phyloP scores from a whole-genome alignment of 1,140 invertebrate genomes.

The Cyclina sinensis region DNA sequence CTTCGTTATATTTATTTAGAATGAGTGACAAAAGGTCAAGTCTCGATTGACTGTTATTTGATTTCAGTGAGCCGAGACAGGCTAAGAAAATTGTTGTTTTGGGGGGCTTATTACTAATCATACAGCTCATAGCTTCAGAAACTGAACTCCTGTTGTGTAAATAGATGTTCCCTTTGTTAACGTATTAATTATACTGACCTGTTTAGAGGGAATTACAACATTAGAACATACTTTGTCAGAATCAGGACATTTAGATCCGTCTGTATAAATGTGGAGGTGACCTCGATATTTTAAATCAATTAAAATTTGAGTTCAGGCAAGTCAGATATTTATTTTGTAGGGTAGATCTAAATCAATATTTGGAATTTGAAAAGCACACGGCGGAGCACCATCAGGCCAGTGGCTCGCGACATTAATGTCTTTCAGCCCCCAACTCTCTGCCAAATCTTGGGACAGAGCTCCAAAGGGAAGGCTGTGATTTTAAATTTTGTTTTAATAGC shows the following conservation, averaged over 20 bases:
- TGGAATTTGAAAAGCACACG: neutral
- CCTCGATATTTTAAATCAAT: neutral
- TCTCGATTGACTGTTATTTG: slow-evolving; percentile 8
- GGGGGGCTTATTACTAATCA: neutral
- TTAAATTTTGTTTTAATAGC: neutral
- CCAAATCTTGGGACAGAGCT: neutral
- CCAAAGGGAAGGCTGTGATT: neutral
- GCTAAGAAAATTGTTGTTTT: slow-evolving; percentile 17
- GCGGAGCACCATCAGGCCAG: neutral
- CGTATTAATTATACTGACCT: neutral
- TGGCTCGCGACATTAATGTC: neutral
- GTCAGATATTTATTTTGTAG: neutral
- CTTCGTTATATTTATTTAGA: neutral
- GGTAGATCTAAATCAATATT: neutral
- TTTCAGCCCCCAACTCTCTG: neutral
- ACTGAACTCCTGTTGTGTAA: neutral
- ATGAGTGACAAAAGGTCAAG: neutral
- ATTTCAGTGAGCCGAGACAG: slow-evolving; percentile 2
- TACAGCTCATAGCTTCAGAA: neutral
- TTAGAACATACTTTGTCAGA: neutral
- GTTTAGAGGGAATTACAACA: neutral
- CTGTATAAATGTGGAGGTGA: slow-evolving; percentile 19
- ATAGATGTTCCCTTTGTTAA: neutral
- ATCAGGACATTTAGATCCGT: slow-evolving; percentile 24
- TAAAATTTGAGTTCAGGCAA: neutral